Conservation (phyloP, 1,140 invertebrate genomes). For the Eumeta japonica region DNA sequence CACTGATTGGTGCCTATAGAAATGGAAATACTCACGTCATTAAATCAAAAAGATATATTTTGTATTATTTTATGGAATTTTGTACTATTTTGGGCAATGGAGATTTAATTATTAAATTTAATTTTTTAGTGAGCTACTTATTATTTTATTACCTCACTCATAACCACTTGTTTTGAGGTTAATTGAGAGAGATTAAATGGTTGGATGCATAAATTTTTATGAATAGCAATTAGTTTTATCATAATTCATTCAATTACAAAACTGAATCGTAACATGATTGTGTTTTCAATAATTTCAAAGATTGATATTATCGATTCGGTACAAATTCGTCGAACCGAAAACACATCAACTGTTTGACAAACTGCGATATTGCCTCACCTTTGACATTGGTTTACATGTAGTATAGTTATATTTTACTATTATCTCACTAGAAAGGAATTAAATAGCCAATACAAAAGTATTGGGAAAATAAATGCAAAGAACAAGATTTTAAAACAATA, state of each 20-base stretch:
- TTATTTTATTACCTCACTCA: neutral
- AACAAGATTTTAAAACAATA: neutral
- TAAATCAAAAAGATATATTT: no score
- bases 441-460: conserved; percentile 2
- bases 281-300: neutral
- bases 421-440: neutral
- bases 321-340: conserved; percentile 1
- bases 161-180: neutral
- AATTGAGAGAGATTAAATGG: no score
- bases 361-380: conserved; percentile 1
- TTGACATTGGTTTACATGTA: conserved; percentile 1
- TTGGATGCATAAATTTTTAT: neutral
- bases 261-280: neutral
- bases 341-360: conserved; percentile 5
- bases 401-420: neutral
- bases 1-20: no score
- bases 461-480: neutral
- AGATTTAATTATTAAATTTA: no score
- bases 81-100: no score
- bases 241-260: neutral
- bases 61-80: no score
- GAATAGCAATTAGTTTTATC: neutral
- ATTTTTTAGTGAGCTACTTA: neutral
- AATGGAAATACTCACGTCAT: no score
- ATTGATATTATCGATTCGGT: conserved; percentile 1